Evolutionary conservation across 2,113 vertebrate genomes (phyloP).

Genomic region (Meles meles): DNA sequence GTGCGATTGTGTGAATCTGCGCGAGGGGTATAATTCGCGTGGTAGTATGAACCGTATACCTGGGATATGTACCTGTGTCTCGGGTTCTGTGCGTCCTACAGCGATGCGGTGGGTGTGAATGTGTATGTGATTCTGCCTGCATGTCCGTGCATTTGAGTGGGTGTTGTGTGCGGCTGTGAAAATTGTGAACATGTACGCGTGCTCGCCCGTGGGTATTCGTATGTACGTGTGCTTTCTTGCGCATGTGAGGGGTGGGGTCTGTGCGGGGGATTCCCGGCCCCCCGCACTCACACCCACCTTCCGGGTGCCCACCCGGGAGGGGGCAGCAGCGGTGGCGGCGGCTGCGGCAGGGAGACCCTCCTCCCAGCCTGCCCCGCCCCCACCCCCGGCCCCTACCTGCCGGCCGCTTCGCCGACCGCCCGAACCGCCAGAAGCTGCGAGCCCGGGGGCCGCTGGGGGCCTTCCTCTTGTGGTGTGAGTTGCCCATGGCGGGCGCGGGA

Average conservation of each 20-base stretch:
- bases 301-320: no score
- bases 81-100: not conserved
- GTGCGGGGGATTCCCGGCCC: not conserved
- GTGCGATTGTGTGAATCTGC: not conserved
- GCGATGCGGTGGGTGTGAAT: not conserved
- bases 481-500: slow-evolving; percentile 87
- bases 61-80: slow-evolving; percentile 26
- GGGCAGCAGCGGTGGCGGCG: slow-evolving; percentile 32
- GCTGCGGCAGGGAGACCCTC: slow-evolving; percentile 51
- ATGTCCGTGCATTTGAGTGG: not conserved
- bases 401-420: slow-evolving; percentile 79
- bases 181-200: slow-evolving; percentile 23
- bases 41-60: not conserved
- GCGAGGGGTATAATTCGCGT: slow-evolving; percentile 8
- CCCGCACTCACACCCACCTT: slow-evolving; percentile 32
- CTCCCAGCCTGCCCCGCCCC: slow-evolving; percentile 69
- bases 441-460: slow-evolving; percentile 78
- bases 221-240: slow-evolving; percentile 10
- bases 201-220: not conserved
- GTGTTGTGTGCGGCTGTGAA: not conserved
- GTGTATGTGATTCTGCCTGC: slow-evolving; percentile 31
- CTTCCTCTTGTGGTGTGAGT: slow-evolving; percentile 90
- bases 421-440: slow-evolving; percentile 86
- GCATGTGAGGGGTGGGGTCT: slow-evolving; percentile 46
- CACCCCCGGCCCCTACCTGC: slow-evolving; percentile 84